Evolutionary conservation across 2,797 vertebrate genomes (phyloP).

Genomic region (Craterocephalus amniculus): DNA sequence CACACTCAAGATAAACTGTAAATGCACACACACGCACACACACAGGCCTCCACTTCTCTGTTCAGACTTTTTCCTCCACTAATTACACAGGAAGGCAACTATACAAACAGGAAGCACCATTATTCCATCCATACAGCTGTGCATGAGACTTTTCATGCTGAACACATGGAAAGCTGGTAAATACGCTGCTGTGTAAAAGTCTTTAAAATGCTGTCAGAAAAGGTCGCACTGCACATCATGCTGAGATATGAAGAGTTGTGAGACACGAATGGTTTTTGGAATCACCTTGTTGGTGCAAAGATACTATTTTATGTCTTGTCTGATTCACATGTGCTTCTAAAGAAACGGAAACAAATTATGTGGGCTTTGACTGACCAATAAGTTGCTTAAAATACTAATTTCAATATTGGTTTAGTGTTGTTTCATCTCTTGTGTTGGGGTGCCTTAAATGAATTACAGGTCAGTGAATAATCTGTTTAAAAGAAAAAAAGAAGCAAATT

Average conservation of each 20-base stretch:
- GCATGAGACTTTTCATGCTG: not conserved
- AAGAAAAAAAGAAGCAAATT: too few relatives aligned
- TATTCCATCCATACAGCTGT: conserved; percentile 41
- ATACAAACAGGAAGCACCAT: conserved; percentile 70
- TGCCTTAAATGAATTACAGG: not conserved
- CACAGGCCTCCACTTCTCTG: not conserved
- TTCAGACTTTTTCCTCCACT: conserved; percentile 38
- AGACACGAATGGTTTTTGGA: not conserved
- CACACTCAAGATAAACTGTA: conserved; percentile 2
- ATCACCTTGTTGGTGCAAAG: not conserved
- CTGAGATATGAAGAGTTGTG: not conserved
- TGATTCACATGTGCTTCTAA: not conserved
- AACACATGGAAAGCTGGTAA: conserved; percentile 13
- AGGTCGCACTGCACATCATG: not conserved
- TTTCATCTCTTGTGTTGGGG: not conserved
- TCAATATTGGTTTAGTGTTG: not conserved
- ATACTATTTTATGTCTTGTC: not conserved
- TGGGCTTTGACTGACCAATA: too few relatives aligned
- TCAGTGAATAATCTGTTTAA: too few relatives aligned
- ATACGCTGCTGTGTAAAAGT: not conserved
- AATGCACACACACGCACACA: conserved; percentile 12
- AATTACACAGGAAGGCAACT: conserved; percentile 68
- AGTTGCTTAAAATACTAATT: not conserved
- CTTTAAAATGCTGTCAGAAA: not conserved
- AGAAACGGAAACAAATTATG: not conserved